Evolutionary conservation across 2,113 vertebrate genomes (phyloP).

Genomic region (Candoia aspera): DNA sequence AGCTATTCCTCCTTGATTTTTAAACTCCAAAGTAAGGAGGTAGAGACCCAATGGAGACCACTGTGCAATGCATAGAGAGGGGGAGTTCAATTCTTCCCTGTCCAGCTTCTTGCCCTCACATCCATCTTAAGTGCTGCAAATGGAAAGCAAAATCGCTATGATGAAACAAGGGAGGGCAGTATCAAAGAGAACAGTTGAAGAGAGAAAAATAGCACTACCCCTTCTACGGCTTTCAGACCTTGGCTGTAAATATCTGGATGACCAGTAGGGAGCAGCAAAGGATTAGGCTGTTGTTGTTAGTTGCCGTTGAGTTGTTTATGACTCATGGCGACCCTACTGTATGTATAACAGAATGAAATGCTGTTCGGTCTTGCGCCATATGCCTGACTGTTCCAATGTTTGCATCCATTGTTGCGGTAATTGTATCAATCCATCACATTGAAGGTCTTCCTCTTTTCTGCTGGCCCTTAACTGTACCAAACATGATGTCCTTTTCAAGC

Average conservation of each 20-base stretch:
- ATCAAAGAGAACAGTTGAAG: background rate
- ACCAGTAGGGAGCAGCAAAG: background rate
- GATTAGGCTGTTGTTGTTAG: too few species aligned
- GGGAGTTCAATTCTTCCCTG: background rate
- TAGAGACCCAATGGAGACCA: background rate
- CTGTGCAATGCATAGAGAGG: background rate
- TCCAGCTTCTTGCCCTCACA: background rate
- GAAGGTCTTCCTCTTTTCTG: too few species aligned
- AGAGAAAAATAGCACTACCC: background rate
- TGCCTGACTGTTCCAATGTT: too few species aligned
- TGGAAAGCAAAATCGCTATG: background rate
- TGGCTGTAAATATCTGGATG: background rate
- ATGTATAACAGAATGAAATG: too few species aligned
- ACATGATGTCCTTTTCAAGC: too few species aligned
- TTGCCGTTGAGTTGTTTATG: too few species aligned
- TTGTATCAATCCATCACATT: too few species aligned
- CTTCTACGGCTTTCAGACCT: background rate
- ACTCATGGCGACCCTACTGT: too few species aligned
- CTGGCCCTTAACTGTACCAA: too few species aligned
- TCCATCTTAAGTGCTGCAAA: background rate
- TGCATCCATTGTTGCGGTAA: too few species aligned
- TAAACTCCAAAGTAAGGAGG: background rate
- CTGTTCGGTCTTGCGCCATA: too few species aligned
- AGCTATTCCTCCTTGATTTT: background rate
- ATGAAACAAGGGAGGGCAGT: background rate